Conservation (phyloP, 2,113 vertebrate genomes). For the Ondatra zibethicus region DNA sequence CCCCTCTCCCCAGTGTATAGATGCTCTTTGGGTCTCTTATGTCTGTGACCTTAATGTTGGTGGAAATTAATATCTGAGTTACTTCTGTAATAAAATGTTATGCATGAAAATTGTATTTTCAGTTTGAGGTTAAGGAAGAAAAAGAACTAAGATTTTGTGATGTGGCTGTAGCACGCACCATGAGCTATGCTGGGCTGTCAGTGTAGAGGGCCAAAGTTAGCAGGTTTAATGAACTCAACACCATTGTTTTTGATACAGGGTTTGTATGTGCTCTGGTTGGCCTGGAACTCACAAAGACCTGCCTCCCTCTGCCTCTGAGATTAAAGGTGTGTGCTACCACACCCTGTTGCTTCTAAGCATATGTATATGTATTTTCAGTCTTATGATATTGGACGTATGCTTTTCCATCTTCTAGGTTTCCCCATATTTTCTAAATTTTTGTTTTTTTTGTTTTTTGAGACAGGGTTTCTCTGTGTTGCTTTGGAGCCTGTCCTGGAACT, state of each 20-base stretch:
- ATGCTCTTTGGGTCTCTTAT: not conserved
- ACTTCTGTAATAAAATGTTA: not conserved
- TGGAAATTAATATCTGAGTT: not conserved
- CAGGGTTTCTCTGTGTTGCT: no score
- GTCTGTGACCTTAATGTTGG: not conserved
- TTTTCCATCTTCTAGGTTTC: not conserved
- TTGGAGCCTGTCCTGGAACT: no score
- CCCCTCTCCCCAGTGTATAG: not conserved
- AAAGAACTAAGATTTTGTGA: not conserved
- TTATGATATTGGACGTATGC: not conserved
- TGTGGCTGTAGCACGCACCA: not conserved
- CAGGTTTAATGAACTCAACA: not conserved
- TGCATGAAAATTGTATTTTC: slow-evolving; percentile 11
- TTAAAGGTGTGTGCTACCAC: not conserved
- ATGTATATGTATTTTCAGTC: not conserved
- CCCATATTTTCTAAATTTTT: no score
- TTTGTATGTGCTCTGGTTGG: not conserved
- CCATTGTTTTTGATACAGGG: not conserved
- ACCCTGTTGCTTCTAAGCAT: not conserved
- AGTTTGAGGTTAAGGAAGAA: slow-evolving; percentile 10
- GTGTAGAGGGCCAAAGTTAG: not conserved
- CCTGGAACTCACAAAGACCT: not conserved
- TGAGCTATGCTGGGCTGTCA: not conserved
- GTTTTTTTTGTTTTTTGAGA: no score
- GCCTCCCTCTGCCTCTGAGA: not conserved